Conservation (phyloP, 2,888 invertebrate species). For the Neoaliturus tenellus region DNA sequence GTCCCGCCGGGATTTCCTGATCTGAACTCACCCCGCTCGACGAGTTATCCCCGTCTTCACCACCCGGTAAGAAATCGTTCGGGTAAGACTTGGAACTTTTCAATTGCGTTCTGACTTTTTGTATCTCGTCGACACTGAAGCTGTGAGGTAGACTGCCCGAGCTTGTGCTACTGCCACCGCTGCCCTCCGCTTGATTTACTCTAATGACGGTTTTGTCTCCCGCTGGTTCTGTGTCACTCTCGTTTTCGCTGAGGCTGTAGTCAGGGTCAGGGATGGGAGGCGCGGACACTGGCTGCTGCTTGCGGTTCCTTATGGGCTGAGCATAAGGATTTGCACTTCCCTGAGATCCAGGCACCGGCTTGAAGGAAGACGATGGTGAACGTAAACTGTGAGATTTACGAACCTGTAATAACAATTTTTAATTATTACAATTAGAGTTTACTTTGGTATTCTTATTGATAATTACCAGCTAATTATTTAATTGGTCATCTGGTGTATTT, state of each 20-base stretch:
- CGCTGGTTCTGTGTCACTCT: conserved; percentile 77
- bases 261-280: conserved; percentile 96
- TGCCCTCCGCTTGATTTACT: conserved; percentile 75
- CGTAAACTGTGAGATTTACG: conserved; percentile 80
- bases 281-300: conserved; percentile 69
- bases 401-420: conserved; percentile 72
- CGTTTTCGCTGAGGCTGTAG: conserved; percentile 92
- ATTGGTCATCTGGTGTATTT: too few relatives aligned
- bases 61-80: conserved; percentile 80
- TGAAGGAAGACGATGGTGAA: conserved; percentile 71
- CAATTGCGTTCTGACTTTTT: conserved; percentile 88
- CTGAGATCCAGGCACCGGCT: conserved; percentile 62
- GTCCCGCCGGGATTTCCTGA: conserved; percentile 81
- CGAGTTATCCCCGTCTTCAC: conserved; percentile 91
- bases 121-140: conserved; percentile 92
- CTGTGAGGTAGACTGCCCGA: conserved; percentile 85
- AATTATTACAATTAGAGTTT: too few relatives aligned
- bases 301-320: conserved; percentile 74
- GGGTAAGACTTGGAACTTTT: conserved; percentile 93
- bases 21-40: conserved; percentile 93
- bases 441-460: too few relatives aligned
- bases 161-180: conserved; percentile 86
- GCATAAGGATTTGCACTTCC: conserved; percentile 75
- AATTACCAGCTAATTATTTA: too few relatives aligned
- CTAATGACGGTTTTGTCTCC: conserved; percentile 65